phyloP scores from a whole-genome alignment of 2,888 invertebrate genomes.

The Caenorhabditis sp. region DNA sequence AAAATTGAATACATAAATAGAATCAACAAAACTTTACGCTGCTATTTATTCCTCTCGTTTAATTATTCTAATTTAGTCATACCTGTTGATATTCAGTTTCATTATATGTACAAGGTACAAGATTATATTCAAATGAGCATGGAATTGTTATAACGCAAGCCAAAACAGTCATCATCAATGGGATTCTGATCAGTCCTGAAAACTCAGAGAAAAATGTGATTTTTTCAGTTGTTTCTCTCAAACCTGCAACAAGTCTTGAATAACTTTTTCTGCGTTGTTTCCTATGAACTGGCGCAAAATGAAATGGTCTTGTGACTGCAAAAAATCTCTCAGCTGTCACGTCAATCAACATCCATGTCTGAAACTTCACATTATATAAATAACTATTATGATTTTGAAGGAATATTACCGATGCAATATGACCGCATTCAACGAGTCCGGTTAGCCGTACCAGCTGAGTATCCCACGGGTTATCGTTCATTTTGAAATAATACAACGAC shows the following conservation, averaged over 20 bases:
- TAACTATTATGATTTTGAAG: too few relatives aligned
- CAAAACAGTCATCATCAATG: conserved; percentile 49
- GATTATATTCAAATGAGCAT: conserved; percentile 52
- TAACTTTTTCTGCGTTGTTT: conserved; percentile 43
- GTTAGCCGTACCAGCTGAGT: conserved; percentile 38
- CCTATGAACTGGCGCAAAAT: conserved; percentile 29
- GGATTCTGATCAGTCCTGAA: conserved; percentile 50
- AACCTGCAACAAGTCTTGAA: conserved; percentile 42
- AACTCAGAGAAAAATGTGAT: conserved; percentile 13
- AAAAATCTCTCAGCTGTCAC: conserved; percentile 59
- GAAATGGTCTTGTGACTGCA: conserved; percentile 58
- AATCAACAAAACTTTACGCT: too few relatives aligned
- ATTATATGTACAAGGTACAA: conserved; percentile 39
- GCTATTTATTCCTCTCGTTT: conserved; percentile 1
- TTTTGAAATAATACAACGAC: conserved; percentile 36
- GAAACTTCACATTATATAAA: conserved; percentile 8
- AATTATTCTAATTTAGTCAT: neutral
- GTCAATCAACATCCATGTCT: conserved; percentile 64
- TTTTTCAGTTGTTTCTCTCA: conserved; percentile 3
- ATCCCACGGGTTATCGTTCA: conserved; percentile 45
- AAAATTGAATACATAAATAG: neutral
- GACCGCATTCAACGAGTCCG: conserved; percentile 56
- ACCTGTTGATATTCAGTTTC: conserved; percentile 30
- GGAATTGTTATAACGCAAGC: conserved; percentile 57
- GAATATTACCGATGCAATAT: conserved; percentile 53